These are phyloP conservation scores for Scolopax mira DNA, from an alignment of 2,113 vertebrate species.

Conservation along the genomic window DNA sequence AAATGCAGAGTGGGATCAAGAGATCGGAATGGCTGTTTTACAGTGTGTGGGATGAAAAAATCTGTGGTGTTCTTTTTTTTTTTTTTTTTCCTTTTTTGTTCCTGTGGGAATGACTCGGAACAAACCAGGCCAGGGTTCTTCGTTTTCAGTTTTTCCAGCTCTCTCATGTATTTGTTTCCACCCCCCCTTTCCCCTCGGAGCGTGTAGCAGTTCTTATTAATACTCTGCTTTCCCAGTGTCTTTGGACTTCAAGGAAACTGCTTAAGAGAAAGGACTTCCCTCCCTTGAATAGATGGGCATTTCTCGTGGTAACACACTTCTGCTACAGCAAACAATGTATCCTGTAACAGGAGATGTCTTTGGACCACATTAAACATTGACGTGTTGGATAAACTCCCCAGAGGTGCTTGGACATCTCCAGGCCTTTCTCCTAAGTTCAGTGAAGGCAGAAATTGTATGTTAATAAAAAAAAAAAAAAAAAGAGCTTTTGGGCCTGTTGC, in stretches of 20 bases:
- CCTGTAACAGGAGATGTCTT: constrained; percentile 40
- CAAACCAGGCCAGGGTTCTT: constrained; percentile 18
- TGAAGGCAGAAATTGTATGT: neutral
- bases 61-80: neutral
- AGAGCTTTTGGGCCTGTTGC: neutral
- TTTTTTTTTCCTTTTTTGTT: neutral
- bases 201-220: neutral
- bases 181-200: neutral
- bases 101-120: constrained; percentile 45
- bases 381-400: neutral
- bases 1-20: neutral
- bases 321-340: neutral
- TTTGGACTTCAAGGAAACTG: neutral
- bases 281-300: neutral
- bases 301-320: neutral
- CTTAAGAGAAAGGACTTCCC: neutral
- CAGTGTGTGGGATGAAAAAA: constrained; percentile 5
- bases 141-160: neutral
- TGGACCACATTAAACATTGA: constrained; percentile 48
- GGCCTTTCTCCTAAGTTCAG: neutral
- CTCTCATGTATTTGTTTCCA: neutral
- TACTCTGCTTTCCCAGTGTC: rapidly evolving
- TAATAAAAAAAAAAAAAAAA: neutral
- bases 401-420: neutral
- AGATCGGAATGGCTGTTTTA: neutral